phyloP scores from a whole-genome alignment of 2,888 invertebrate species.

The Ethmia dodecea region DNA sequence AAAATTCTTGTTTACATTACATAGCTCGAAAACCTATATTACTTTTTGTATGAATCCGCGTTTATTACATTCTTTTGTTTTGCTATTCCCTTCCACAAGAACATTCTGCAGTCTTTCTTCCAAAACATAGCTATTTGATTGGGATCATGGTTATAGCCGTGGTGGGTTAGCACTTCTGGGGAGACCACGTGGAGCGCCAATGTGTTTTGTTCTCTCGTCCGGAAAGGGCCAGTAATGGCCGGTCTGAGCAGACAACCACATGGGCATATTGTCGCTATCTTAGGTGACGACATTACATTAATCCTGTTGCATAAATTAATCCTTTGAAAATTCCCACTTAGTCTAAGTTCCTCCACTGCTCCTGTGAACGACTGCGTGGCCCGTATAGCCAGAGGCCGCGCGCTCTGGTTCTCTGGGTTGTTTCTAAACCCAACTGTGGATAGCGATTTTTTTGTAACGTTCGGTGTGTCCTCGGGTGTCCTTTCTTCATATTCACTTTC shows the following conservation, averaged over 20 bases:
- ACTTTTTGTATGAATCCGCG: slow-evolving; percentile 41
- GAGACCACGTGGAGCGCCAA: slow-evolving; percentile 65
- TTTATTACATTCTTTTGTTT: slow-evolving; percentile 46
- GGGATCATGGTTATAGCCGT: slow-evolving; percentile 75
- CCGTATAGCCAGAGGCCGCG: slow-evolving; percentile 53
- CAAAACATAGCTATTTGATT: slow-evolving; percentile 80
- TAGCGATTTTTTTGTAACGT: slow-evolving; percentile 60
- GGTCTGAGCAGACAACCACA: slow-evolving; percentile 62
- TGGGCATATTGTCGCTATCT: slow-evolving; percentile 52
- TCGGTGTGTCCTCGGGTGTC: slow-evolving; percentile 50
- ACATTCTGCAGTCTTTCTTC: slow-evolving; percentile 85
- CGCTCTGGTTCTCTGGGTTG: slow-evolving; percentile 48
- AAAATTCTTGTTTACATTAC: no score
- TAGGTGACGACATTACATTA: slow-evolving; percentile 42
- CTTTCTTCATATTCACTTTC: slow-evolving; percentile 61
- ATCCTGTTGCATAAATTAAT: slow-evolving; percentile 51
- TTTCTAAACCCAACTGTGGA: slow-evolving; percentile 62
- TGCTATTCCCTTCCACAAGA: slow-evolving; percentile 76
- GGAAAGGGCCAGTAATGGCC: slow-evolving; percentile 48
- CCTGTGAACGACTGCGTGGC: slow-evolving; percentile 68
- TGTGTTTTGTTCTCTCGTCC: slow-evolving; percentile 61
- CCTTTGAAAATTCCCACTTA: slow-evolving; percentile 55
- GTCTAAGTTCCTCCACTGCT: slow-evolving; percentile 54
- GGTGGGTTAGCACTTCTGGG: slow-evolving; percentile 70
- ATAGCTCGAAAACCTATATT: slow-evolving; percentile 6